Base-by-base conservation (phyloP, 2,797 vertebrate species). In the Crenichthys baileyi region DNA sequence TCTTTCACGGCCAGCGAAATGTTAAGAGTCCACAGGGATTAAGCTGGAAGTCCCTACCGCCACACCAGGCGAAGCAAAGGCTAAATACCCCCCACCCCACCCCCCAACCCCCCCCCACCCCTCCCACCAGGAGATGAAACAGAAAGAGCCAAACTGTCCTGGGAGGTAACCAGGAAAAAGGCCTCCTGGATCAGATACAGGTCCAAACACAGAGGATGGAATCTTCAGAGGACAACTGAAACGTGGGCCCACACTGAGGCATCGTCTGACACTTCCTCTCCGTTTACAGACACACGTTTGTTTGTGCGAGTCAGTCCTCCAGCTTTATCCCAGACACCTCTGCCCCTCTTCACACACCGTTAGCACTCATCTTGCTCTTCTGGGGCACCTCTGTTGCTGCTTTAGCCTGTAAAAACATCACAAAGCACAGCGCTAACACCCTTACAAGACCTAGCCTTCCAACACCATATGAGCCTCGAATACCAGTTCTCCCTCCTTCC, bases 351-450 rank as follows among this genome's bases (percentile, higher is more conserved):
- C 79, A 96, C 15, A 94, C 91, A 2, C 96, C 95, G 12, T 96
- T 96, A 82, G 95, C 95, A 63, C 92, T 96, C 86, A 96, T 95
- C 89, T 96, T 96, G 88, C 91, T 94, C 87, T 96, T 95, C 89
- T 95, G 95, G 31, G 94, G 82, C 67, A 94, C 80, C 60, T 96
- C 95, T 48, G 93, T 90, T 15, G 95, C 95, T 15, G 92, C 94
- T 93, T 96, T 96, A 70, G 95, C 95, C 96, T 70, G 24, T 46
- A 8, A 70, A 46, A 3, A 29, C 24, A 13, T 58, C 24, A 58
- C n/a, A 60, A 29, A 18, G 58, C 9, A 26, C 11, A 12, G 24
- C 36, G 36, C n/a, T n/a, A n/a, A n/a, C n/a, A n/a, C n/a, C n/a
- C n/a, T n/a, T n/a, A n/a, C n/a, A n/a, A n/a, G n/a, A n/a, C n/a